Percentiles rank a stretch among this genome's conserved stretches.
Evolutionary conservation across 2,797 vertebrate species (phyloP).

Genomic region (Apogon hyalosoma): DNA sequence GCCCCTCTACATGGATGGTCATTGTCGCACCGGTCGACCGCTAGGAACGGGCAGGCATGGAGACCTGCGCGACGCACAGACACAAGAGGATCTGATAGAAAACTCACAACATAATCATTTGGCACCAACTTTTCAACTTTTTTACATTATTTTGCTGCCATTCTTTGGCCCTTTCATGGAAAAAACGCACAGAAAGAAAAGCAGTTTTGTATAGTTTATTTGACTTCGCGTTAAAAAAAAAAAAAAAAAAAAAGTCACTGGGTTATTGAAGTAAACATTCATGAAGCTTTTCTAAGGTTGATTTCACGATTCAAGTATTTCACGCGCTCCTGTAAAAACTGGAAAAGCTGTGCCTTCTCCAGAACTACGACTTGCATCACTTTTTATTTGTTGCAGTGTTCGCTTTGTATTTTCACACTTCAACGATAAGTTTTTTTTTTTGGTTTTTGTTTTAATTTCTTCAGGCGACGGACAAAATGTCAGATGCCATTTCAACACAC

Average conservation of each 20-base stretch:
- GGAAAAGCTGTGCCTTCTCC: not conserved
- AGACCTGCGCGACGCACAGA: slow-evolving; percentile 63
- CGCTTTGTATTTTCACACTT: not conserved
- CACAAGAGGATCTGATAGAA: not conserved
- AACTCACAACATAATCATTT: not conserved
- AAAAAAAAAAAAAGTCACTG: too few species aligned
- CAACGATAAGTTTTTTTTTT: too few species aligned
- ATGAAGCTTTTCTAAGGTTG: not conserved
- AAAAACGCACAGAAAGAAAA: too few species aligned
- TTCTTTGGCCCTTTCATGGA: too few species aligned
- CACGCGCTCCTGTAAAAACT: not conserved
- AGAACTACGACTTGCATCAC: not conserved
- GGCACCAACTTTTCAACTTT: not conserved
- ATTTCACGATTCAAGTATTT: not conserved
- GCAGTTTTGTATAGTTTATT: too few species aligned
- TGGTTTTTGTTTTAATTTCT: not conserved
- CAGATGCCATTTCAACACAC: not conserved
- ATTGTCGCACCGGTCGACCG: slow-evolving; percentile 76
- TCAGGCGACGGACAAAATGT: not conserved
- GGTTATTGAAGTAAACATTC: not conserved
- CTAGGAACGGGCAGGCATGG: slow-evolving; percentile 65
- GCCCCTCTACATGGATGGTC: slow-evolving; percentile 92
- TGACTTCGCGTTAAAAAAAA: too few species aligned
- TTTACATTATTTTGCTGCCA: too few species aligned
- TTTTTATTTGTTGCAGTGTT: not conserved